phyloP scores from a whole-genome alignment of 2,888 invertebrate species.

The Serripes groenlandicus region DNA sequence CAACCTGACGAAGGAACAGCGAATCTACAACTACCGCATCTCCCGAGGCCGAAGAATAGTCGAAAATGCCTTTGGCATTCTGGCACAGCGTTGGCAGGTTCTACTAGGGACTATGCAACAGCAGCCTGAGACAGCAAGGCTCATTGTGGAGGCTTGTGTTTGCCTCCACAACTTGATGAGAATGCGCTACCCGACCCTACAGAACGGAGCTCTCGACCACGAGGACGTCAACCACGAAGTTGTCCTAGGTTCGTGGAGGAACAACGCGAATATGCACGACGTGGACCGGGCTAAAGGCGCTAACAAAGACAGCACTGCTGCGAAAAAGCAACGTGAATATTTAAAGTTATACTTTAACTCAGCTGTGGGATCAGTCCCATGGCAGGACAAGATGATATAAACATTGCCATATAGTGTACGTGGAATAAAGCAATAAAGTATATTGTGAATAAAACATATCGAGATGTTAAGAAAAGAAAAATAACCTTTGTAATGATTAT shows the following conservation, averaged over 20 bases:
- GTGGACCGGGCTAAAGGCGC: constrained; percentile 20
- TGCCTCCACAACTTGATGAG: constrained; percentile 66
- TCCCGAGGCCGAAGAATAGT: constrained; percentile 66
- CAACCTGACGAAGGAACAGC: constrained; percentile 57
- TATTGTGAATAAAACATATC: too few relatives aligned
- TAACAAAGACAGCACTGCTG: constrained; percentile 30
- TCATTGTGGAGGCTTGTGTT: constrained; percentile 56
- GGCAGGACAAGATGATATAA: constrained; percentile 58
- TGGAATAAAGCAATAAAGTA: too few relatives aligned
- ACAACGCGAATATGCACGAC: constrained; percentile 51
- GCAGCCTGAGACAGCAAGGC: constrained; percentile 36
- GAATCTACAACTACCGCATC: constrained; percentile 71
- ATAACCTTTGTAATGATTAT: too few relatives aligned
- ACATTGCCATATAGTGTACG: too few relatives aligned
- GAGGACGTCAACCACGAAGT: constrained; percentile 66
- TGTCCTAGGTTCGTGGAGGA: constrained; percentile 38
- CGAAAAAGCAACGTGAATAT: constrained; percentile 52
- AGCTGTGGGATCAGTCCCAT: constrained; percentile 49
- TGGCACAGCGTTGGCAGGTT: constrained; percentile 59
- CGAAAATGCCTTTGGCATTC: constrained; percentile 73
- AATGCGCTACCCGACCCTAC: constrained; percentile 39
- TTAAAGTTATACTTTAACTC: constrained; percentile 54
- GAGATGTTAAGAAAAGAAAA: too few relatives aligned
- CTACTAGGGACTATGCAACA: constrained; percentile 63
- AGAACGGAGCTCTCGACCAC: constrained; percentile 51